A percentile compares a stretch with the other conserved stretches of the same genome.
phyloP scores from a whole-genome alignment of 1,140 invertebrate genomes.

The Tigriopus japonicus region DNA sequence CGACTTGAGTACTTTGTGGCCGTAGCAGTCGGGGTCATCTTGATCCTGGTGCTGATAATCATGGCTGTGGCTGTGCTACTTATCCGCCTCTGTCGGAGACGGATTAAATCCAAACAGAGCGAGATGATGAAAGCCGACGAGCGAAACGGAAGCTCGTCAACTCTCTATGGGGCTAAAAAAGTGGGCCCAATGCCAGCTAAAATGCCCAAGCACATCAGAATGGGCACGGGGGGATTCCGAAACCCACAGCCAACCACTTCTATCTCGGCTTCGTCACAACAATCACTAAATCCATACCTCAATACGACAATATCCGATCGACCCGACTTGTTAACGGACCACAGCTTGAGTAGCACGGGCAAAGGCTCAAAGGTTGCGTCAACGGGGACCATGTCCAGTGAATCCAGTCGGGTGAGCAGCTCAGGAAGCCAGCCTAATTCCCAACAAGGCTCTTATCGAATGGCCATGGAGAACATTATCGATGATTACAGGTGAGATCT shows the following conservation, averaged over 20 bases:
- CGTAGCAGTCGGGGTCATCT: constrained; percentile 5
- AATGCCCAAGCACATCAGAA: constrained; percentile 9
- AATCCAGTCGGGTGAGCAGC: no score
- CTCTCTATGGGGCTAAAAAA: neutral
- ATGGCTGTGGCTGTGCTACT: neutral
- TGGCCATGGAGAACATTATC: constrained; percentile 12
- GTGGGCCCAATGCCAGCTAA: neutral
- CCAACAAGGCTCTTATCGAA: constrained; percentile 4
- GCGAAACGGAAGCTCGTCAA: neutral
- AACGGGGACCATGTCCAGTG: no score
- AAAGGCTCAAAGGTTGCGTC: no score
- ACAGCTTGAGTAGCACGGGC: no score
- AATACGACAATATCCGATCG: neutral
- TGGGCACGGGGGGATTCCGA: neutral
- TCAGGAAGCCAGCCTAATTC: no score
- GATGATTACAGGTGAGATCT: constrained; percentile 1
- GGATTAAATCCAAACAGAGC: neutral
- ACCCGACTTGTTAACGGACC: neutral
- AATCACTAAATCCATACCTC: no score
- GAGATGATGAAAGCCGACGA: neutral
- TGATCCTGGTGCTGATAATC: constrained; percentile 1
- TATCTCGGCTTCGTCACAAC: no score
- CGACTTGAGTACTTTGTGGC: constrained; percentile 6
- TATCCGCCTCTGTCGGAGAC: neutral
- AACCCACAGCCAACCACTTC: no score